Base-by-base conservation (phyloP, 2,888 invertebrate genomes). In the Dorcus parallelipipedus region DNA sequence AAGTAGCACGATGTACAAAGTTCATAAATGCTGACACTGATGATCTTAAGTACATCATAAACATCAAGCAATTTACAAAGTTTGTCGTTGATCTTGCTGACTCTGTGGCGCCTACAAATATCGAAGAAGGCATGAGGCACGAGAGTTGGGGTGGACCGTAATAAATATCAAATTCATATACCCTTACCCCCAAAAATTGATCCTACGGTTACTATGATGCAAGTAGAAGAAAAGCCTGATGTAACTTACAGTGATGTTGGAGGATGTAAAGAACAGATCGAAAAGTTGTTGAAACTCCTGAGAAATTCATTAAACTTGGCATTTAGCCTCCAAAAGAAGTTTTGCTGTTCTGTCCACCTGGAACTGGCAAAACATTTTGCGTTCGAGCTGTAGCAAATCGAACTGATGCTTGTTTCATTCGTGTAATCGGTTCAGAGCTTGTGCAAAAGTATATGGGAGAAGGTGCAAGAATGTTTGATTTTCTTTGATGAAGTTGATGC, bases 401-500 rank as follows among this genome's bases (percentile, higher is more conserved):
- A 62, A 99, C 99, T 1, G 99, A 99, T 79, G 99, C 98, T 38
- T 99, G 99, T 78, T 99, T 99, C 75, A 99, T 97, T 73, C 87
- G 98, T 72, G 99, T 99, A 38, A 99, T 99, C 76, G 99, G 99
- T 73, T 93, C 92, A 1, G 93, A 93, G 77, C 76, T 93, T 70
- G 93, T 93, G 8, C 93, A 94, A 79, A 96, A 96, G 78, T 97
- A 97, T 79, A 95, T 97, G 0, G 96, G 95, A 0, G 86, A 97
- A 84, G 99, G 99, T 9, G 99, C 99, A 0, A 86, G 99, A 61
- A 99, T 99, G 99, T 73, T 86, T 99, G 38, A 97, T 99, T 65
- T 99, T 99, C 85, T 99, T 99, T 76, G 99, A 99, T 81, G 99
- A 99, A 86, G 98, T 99, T 75, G 99, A 99, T 81, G 99, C 99